Evolutionary conservation across 2,113 vertebrate genomes (phyloP).

Genomic region (Tragelaphus strepsiceros): DNA sequence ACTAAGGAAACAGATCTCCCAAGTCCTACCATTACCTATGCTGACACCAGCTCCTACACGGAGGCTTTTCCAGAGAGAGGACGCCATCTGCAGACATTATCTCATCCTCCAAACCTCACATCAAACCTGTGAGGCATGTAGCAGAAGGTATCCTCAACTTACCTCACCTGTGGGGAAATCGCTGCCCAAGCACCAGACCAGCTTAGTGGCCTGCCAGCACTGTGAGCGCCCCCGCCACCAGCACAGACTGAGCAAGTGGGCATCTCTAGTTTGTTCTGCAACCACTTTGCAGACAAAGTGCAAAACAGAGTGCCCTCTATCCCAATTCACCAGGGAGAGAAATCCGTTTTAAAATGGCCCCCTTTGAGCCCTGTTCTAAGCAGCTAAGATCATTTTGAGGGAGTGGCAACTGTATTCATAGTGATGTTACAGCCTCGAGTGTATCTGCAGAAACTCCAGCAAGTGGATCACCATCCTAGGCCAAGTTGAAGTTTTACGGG

Average conservation of each 20-base stretch:
- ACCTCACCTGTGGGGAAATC: background rate
- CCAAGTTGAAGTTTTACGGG: too few relatives aligned
- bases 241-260: background rate
- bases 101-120: slow-evolving; percentile 41
- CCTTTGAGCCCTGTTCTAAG: background rate
- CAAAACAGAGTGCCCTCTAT: background rate
- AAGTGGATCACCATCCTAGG: background rate
- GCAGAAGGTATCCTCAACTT: background rate
- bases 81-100: slow-evolving; percentile 12
- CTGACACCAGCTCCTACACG: background rate
- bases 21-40: background rate
- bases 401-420: background rate
- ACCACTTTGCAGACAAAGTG: background rate
- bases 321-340: background rate
- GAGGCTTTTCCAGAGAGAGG: background rate
- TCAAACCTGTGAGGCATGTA: background rate
- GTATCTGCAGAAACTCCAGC: background rate
- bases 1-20: background rate
- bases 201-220: background rate
- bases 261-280: background rate
- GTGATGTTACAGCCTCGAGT: background rate
- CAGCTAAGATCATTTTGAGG: background rate
- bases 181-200: background rate
- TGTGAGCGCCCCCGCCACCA: background rate
- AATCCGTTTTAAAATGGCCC: background rate